Conservation (phyloP, 2,113 vertebrate genomes). For the Anguilla rostrata region DNA sequence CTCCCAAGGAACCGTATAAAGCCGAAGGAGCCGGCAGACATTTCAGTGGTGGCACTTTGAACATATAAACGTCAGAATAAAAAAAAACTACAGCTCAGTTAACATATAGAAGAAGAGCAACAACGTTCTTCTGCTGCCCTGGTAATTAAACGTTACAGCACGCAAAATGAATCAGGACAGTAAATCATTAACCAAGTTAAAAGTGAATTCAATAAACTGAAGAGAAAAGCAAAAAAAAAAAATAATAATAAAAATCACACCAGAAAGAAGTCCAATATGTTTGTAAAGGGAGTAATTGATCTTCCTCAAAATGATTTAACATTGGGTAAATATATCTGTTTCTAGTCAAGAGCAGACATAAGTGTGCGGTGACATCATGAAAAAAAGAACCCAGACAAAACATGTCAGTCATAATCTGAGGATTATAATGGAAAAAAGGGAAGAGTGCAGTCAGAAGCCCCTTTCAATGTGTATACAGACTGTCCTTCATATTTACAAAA, state of each 20-base stretch:
- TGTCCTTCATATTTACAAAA: neutral
- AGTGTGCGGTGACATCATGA: neutral
- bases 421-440: neutral
- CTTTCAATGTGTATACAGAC: neutral
- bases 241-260: neutral
- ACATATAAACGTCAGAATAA: neutral
- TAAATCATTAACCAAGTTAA: neutral
- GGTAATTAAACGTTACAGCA: neutral
- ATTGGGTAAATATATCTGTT: neutral
- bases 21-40: neutral
- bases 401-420: neutral
- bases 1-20: neutral
- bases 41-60: neutral
- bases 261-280: neutral
- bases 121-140: neutral
- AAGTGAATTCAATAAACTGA: slow-evolving; percentile 4
- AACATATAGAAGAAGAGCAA: neutral
- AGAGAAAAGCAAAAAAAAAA: neutral
- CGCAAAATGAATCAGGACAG: neutral
- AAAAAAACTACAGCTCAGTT: neutral
- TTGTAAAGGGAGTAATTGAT: neutral
- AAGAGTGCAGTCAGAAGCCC: neutral
- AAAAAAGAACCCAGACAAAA: neutral
- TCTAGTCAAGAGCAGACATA: neutral
- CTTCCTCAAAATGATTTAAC: neutral